Conservation (phyloP, 2,888 invertebrate species). For the Bombylius discolor region DNA sequence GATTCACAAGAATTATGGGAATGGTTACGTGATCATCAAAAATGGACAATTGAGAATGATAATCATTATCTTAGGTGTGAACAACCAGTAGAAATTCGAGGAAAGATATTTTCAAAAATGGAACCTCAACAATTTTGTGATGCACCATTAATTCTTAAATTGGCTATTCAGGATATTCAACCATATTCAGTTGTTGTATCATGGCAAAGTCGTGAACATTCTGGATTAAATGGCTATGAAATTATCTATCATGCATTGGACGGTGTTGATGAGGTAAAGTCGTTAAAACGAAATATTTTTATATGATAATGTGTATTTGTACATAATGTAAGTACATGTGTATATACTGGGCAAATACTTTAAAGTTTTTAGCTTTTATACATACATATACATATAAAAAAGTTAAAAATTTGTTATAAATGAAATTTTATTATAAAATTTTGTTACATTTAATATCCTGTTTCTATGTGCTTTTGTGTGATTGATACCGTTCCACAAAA, state of each 20-base stretch:
- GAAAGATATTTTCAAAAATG: constrained; percentile 60
- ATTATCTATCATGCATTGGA: constrained; percentile 68
- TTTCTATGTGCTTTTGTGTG: no score
- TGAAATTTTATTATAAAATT: no score
- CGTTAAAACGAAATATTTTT: not conserved
- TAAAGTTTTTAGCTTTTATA: no score
- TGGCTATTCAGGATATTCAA: constrained; percentile 79
- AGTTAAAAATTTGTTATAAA: no score
- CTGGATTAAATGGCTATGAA: constrained; percentile 70
- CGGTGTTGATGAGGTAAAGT: constrained; percentile 42
- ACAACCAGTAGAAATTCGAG: constrained; percentile 67
- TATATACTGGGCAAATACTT: no score
- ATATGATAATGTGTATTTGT: no score
- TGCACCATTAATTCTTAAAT: constrained; percentile 65
- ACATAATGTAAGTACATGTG: no score
- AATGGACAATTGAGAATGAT: constrained; percentile 35
- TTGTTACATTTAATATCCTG: no score
- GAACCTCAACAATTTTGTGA: constrained; percentile 70
- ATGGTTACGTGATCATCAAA: constrained; percentile 81
- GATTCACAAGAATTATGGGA: constrained; percentile 84
- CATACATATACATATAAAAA: no score
- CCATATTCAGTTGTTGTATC: constrained; percentile 75
- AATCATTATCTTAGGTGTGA: constrained; percentile 57
- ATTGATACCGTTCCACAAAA: no score
- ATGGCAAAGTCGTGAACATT: constrained; percentile 82